phyloP scores from a whole-genome alignment of 1,140 invertebrate species.

The Ridgeia piscesae region DNA sequence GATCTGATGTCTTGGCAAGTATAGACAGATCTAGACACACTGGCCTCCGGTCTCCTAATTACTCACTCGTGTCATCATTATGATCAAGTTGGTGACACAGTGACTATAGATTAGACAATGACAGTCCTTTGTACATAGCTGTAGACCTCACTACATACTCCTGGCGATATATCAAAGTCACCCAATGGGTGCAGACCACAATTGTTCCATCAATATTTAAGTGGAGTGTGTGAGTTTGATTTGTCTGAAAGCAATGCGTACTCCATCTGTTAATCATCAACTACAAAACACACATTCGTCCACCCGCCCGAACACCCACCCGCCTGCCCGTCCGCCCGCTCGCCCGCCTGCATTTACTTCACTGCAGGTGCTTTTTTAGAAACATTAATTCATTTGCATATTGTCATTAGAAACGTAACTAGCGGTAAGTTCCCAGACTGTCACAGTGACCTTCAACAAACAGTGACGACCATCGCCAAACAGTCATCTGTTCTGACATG shows the following conservation, averaged over 20 bases:
- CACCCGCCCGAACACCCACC: no score
- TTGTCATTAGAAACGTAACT: no score
- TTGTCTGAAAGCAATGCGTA: neutral
- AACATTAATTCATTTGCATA: no score
- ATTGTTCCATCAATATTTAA: neutral
- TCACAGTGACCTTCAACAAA: no score
- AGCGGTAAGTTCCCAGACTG: no score
- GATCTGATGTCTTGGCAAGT: neutral
- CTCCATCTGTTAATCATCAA: neutral
- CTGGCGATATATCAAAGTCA: neutral
- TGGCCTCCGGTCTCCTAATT: neutral
- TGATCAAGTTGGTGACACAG: neutral
- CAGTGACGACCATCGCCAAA: no score
- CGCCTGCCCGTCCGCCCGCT: no score
- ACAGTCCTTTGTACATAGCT: neutral
- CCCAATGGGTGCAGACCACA: neutral
- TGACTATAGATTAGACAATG: neutral
- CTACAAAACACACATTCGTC: neutral
- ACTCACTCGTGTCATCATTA: neutral
- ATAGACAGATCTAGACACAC: neutral
- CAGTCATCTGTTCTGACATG: no score
- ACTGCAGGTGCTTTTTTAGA: no score
- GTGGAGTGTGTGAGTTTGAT: neutral
- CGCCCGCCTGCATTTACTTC: no score
- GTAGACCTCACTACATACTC: neutral